Conservation (phyloP, 2,113 vertebrate species). For the Ptilorrhoa leucosticta region DNA sequence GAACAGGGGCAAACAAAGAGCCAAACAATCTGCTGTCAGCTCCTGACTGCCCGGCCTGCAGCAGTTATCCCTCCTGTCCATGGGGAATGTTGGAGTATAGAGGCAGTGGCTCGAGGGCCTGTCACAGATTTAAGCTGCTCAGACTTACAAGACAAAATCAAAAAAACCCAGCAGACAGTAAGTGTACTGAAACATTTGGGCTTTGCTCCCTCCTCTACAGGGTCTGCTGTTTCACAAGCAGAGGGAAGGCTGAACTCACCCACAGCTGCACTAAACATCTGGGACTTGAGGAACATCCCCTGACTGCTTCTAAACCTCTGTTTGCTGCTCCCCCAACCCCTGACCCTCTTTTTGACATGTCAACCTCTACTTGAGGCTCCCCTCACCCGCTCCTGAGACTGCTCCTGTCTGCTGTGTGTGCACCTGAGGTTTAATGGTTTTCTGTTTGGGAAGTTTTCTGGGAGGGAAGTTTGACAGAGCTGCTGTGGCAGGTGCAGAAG, state of each 20-base stretch:
- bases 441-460: background rate
- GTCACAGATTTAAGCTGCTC: background rate
- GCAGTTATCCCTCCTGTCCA: background rate
- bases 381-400: background rate
- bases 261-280: background rate
- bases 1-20: background rate
- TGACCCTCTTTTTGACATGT: background rate
- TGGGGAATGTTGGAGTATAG: background rate
- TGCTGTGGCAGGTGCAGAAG: background rate
- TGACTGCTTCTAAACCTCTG: background rate
- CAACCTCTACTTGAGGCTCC: background rate
- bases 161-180: background rate
- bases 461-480: background rate
- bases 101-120: rapidly evolving
- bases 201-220: background rate
- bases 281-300: background rate
- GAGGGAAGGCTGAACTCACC: background rate
- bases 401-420: background rate
- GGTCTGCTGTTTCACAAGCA: background rate
- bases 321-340: background rate
- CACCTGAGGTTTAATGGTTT: background rate
- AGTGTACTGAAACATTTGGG: background rate
- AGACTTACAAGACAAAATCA: background rate
- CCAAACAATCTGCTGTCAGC: background rate
- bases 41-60: background rate